Evolutionary conservation across 2,113 vertebrate species (phyloP), one percentile per base, ranked within the genome.

Genomic region (Conger conger): DNA sequence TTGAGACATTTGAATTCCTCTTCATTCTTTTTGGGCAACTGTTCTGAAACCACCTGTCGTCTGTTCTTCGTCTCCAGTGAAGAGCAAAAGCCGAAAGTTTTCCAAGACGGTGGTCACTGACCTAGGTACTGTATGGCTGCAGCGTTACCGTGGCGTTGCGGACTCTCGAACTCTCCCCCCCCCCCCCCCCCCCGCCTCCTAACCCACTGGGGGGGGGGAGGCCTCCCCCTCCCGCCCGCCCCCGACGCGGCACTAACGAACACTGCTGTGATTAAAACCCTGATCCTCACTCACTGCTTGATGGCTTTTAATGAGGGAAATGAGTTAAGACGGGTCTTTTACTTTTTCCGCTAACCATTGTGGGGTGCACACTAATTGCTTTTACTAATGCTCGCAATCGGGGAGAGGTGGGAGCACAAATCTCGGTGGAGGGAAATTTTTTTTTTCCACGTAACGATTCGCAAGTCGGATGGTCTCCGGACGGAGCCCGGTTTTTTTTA

Each of bases 31-130:
- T 84, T 15, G 23, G 54, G 1, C 4, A 42, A 42, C 50, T 53
- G 8, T 9, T 83, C 45, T 76, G 63, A 83, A 73, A 40, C 30
- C 23, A 36, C 37, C 76, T 83, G 18, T 38, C 68, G 90, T 89
- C 86, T 87, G 90, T 93, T 88, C 86, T 76, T 93, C 91, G 91
- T 97, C 98, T 98, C 90, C 96, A 99, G 98, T 98, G 96, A 99
- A 96, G 94, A 96, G 90, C 93, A 97, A 97, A 97, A 96, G 97
- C 98, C 98, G 97, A 94, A 97, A 96, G 89, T 96, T 99, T 97
- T 99, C 97, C 97, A 98, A 97, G 97, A 98, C 94, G 94, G 94
- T 96, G 93, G 92, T 93, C 93, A 94, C 88, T 95, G 94, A 96
- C 91, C 93, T 95, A 93, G 95, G 95, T 96, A 96, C 81, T 94